A percentile compares a stretch with the other conserved stretches of the same genome.
Conservation (phyloP, 1,140 invertebrate species). For the Zophobas atratus region DNA sequence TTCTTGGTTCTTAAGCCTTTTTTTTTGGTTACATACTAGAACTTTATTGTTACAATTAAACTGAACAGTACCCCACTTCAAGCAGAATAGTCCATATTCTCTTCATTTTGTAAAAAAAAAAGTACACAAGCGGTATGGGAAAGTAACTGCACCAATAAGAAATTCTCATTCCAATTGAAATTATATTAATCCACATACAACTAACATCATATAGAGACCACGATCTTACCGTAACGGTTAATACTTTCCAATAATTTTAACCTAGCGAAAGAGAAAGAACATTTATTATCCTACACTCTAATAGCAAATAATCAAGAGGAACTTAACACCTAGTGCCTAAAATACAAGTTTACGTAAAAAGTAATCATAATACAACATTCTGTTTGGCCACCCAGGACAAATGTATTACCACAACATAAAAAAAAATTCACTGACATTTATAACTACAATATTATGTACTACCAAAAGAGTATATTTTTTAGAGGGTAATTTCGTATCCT, state of each 20-base stretch:
- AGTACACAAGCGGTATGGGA: conserved; percentile 62
- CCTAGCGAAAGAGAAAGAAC: conserved; percentile 37
- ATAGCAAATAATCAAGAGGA: conserved; percentile 48
- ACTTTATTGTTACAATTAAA: conserved; percentile 67
- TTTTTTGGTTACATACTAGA: conserved; percentile 62
- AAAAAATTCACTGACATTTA: conserved; percentile 26
- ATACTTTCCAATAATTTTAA: conserved; percentile 35
- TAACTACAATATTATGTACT: conserved; percentile 31
- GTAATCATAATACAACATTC: conserved; percentile 20
- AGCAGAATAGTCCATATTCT: conserved; percentile 68
- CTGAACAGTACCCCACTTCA: conserved; percentile 64
- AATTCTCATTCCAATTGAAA: conserved; percentile 32
- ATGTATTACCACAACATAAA: conserved; percentile 36
- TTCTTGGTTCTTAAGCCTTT: no score
- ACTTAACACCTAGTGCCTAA: conserved; percentile 51
- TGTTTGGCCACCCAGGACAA: conserved; percentile 51
- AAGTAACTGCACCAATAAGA: conserved; percentile 41
- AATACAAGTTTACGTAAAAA: conserved; percentile 39
- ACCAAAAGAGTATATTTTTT: conserved; percentile 48
- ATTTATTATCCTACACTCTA: conserved; percentile 44
- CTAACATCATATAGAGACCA: conserved; percentile 47
- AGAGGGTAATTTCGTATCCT: conserved; percentile 45
- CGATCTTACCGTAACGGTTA: conserved; percentile 31
- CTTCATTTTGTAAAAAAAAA: conserved; percentile 66
- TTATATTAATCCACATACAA: conserved; percentile 40